Evolutionary conservation across 1,140 invertebrate genomes (phyloP).

Genomic region (Drosophila ohnishii): DNA sequence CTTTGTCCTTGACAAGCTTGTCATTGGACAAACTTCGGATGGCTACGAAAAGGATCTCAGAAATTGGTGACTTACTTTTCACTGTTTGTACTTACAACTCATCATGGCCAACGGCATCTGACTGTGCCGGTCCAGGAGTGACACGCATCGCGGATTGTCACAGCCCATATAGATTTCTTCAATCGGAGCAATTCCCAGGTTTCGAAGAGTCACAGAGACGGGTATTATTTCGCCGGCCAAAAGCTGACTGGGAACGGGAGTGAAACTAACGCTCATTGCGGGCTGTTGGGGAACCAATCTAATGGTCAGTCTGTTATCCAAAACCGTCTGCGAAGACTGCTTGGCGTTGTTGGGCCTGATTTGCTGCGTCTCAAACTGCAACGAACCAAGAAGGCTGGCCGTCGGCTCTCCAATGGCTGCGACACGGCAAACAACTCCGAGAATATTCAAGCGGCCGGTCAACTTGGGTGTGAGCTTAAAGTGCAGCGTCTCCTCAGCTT

Average conservation of each 20-base stretch:
- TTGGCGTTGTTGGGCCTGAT: constrained; percentile 83
- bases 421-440: constrained; percentile 82
- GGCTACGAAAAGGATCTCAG: constrained; percentile 26
- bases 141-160: constrained; percentile 85
- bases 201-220: constrained; percentile 86
- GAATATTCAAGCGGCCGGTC: constrained; percentile 82
- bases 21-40: constrained; percentile 76
- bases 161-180: constrained; percentile 86
- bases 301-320: constrained; percentile 87
- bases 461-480: constrained; percentile 83
- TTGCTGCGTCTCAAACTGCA: constrained; percentile 85
- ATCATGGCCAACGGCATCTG: constrained; percentile 65
- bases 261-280: constrained; percentile 89
- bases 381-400: constrained; percentile 86
- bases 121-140: constrained; percentile 84
- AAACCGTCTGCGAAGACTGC: constrained; percentile 82
- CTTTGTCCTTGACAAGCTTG: constrained; percentile 83
- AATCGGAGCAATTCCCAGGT: constrained; percentile 86
- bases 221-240: constrained; percentile 88
- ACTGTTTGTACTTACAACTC: constrained; percentile 69
- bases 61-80: neutral
- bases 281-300: constrained; percentile 88
- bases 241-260: constrained; percentile 86
- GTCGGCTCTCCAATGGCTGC: constrained; percentile 76
- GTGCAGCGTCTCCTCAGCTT: constrained; percentile 78